Base-by-base conservation (phyloP, 2,888 invertebrate species). In the Euphydryas editha region DNA sequence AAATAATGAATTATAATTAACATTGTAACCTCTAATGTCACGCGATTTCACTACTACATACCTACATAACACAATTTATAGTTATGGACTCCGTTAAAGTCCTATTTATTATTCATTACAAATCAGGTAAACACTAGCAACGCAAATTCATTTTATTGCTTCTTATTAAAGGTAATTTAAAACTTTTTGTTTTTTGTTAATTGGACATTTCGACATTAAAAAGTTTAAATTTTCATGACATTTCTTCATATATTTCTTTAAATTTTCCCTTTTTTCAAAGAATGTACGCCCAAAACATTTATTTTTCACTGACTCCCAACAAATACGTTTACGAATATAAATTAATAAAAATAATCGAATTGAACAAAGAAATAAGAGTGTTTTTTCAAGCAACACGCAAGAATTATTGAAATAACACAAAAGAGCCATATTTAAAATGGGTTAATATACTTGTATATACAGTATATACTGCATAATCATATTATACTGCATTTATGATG, bases 1-100 rank as follows among this genome's bases (percentile, higher is more conserved):
- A 82, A 75, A 81, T 80, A 83, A 82, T 80, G 82, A 81, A 84
- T 77, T 76, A 78, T 81, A 77, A 78, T 72, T 72, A 69, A 73
- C 69, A 68, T 83, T 81, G 86, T 86, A 73, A 73, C 72, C 73
- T 61, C 72, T 69, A 73, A 69, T 66, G 73, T 74, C 86, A 85
- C 83, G 86, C 87, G 73, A 86, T 72, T 73, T 69, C 65, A 77
- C 74, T n/a, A n/a, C n/a, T n/a, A n/a, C n/a, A n/a, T n/a, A n/a
- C 73, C 74, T 65, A 72, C 72, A 74, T 66, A 65, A 68, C 59
- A 62, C 67, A 65, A 62, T 69, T 71, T 65, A 67, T 56, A 56
- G 59, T 60, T 67, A 67, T 62, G 56, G 62, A 51, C 36, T 57
- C 56, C 56, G 46, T 57, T 51, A 61, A 66, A 51, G 11, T 60